Base-by-base conservation (phyloP, 37 sponge, comb jelly and placozoan genomes). In the Chondrilla cf. caribensis region DNA sequence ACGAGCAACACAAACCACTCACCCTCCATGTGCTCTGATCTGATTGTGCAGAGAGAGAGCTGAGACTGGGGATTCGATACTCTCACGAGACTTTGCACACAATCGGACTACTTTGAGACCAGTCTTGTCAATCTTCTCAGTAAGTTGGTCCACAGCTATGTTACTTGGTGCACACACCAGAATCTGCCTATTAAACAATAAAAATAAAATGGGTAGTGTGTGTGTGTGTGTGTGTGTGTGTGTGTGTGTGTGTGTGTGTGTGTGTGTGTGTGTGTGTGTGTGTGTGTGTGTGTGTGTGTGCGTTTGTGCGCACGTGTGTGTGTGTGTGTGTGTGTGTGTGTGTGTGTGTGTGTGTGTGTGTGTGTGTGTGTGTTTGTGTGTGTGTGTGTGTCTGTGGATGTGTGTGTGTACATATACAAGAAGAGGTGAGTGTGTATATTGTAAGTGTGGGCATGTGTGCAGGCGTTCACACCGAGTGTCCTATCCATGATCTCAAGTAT, bases 151-250 rank as follows among this genome's bases (percentile, higher is more conserved):
- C 42, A 98, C 98, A 0, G 98, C 98, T 26, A 93, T 95, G 88
- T 98, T 98, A 80, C 94, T 93, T 18, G 98, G 98, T 17, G 98
- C 98, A 95, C 98, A 98, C 83, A 98, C 96, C 79, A 98, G 79
- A 42, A 98, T 86, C 76, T 95, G 92, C 21, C 94, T 94, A 73
- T 3, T 41, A 8, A n/a, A 47, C n/a, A n/a, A n/a, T n/a, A n/a
- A n/a, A n/a, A n/a, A n/a, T n/a, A n/a, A n/a, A 33, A 32, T 29
- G 36, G 81, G 81, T 18, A 59, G 64, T 7, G 64, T 22, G 35
- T 67, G 68, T 8, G 32, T 33, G 68, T 28, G 32, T 28, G 32
- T 7, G 68, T 33, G 68, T 7, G 32, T 28, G 35, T 33, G 35
- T 28, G 32, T 33, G 68, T 22, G 29, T 29, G 51, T 47, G 51